phyloP scores from a whole-genome alignment of 92 coral and sea anemone genomes.

The Diadumene lineata region DNA sequence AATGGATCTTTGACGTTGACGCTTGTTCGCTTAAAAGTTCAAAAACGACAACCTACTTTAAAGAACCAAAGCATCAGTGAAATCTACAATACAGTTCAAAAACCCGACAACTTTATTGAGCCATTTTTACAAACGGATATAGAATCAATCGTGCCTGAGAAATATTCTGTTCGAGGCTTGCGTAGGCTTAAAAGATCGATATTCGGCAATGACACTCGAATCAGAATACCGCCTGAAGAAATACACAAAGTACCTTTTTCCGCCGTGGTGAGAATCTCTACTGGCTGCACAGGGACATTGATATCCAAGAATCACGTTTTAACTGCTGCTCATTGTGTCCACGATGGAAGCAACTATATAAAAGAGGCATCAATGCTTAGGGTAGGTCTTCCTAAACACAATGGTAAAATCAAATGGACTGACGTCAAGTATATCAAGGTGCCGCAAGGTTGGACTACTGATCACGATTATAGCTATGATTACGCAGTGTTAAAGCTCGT shows the following conservation, averaged over 20 bases:
- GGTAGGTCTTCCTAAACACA: slow-evolving; percentile 70
- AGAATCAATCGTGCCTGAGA: slow-evolving; percentile 20
- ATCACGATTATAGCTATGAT: slow-evolving; percentile 37
- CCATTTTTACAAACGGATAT: slow-evolving; percentile 14
- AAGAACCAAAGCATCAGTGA: background rate
- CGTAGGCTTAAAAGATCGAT: slow-evolving; percentile 44
- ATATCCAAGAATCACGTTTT: slow-evolving; percentile 76
- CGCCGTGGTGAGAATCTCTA: slow-evolving; percentile 69
- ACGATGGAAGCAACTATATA: slow-evolving; percentile 60
- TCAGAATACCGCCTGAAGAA: slow-evolving; percentile 26
- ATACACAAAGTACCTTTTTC: slow-evolving; percentile 82
- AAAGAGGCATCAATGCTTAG: no score
- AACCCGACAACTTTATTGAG: slow-evolving; percentile 14
- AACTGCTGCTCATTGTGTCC: slow-evolving; percentile 93
- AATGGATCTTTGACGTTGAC: slow-evolving; percentile 59
- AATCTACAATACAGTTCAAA: slow-evolving; percentile 1
- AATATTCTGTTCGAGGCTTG: slow-evolving; percentile 6
- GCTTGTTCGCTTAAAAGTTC: slow-evolving; percentile 37
- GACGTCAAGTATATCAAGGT: slow-evolving; percentile 42
- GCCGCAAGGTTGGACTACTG: slow-evolving; percentile 45
- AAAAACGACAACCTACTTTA: background rate
- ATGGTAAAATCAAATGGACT: slow-evolving; percentile 62
- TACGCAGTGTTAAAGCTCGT: slow-evolving; percentile 66
- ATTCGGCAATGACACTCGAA: slow-evolving; percentile 54
- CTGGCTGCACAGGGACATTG: slow-evolving; percentile 82